Evolutionary conservation across 2,113 vertebrate species (phyloP), one percentile per base, ranked within the genome.

Genomic region (Arizona elegans): DNA sequence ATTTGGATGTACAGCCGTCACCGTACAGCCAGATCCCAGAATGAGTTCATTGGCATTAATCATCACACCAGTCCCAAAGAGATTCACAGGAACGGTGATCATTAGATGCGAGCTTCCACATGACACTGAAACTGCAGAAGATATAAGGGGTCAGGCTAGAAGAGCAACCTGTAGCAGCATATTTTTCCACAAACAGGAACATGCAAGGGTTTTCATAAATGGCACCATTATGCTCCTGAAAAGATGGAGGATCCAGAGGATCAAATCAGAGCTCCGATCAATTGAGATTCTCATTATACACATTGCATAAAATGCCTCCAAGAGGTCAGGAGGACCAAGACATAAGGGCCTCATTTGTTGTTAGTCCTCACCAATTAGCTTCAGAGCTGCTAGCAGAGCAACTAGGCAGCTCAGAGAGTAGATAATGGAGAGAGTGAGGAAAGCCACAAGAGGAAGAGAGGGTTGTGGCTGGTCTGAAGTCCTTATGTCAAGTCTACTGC

Each of bases 71-170:
- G 24, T 50, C 21, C 91, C 92, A 85, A 93, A 90, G 90, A 95
- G 15, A 1, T 19, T 0, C 0, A n/a, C 10, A 0, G 17, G 93
- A 56, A 95, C 92, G 0, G 2, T 2, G 56, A 96, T 93, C 0
- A 88, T 62, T 9, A 95, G 62, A 87, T 88, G 86, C 0, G 1
- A 0, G 0, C 0, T n/a, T 65, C 86, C 94, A 26, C 95, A 93
- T 0, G 29, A 12, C 50, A 96, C 94, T 0, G 47, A 91, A 29
- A 93, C 90, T 94, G 87, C 0, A 2, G 56, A 23, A 3, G 7
- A 0, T 0, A 92, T 21, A 56, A 56, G 0, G 1, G 15, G 1
- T 56, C 43, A 88, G 58, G 38, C 19, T 59, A 11, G 6, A 58
- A 26, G 6, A 58, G 13, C 33, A 81, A 29, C 1, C 47, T 56